Evolutionary conservation across 2,888 invertebrate species (phyloP).

Genomic region (Drosophila parthenogenetica): DNA sequence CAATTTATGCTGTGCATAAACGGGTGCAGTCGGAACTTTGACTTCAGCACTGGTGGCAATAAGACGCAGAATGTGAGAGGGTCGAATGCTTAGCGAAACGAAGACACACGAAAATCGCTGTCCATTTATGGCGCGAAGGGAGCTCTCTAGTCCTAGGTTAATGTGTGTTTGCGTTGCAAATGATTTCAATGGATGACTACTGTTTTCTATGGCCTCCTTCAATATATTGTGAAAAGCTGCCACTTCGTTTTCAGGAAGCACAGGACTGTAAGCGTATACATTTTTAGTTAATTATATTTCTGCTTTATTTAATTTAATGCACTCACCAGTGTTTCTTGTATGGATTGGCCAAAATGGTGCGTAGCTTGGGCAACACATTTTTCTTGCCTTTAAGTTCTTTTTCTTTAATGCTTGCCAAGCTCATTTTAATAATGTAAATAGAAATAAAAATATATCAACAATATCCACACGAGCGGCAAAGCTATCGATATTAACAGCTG

Average conservation of each 20-base stretch:
- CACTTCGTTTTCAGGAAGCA: constrained; percentile 65
- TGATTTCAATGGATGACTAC: constrained; percentile 30
- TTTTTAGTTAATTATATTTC: neutral
- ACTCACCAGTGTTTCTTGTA: constrained; percentile 65
- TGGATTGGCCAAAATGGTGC: constrained; percentile 77
- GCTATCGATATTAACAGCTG: neutral
- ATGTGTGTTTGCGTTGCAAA: constrained; percentile 63
- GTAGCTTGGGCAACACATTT: constrained; percentile 75
- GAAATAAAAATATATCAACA: neutral
- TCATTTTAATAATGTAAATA: constrained; percentile 55
- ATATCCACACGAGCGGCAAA: constrained; percentile 22
- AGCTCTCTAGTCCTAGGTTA: constrained; percentile 74
- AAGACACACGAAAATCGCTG: constrained; percentile 69
- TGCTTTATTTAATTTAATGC: neutral
- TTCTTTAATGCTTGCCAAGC: constrained; percentile 61
- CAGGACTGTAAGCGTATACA: no score
- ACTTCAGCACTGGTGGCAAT: constrained; percentile 69
- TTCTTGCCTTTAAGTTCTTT: constrained; percentile 76
- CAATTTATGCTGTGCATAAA: constrained; percentile 75
- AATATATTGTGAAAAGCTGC: constrained; percentile 51
- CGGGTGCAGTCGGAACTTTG: constrained; percentile 63
- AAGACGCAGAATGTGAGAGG: constrained; percentile 68
- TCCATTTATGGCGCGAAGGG: constrained; percentile 72
- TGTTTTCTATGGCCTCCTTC: constrained; percentile 31
- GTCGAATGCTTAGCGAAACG: constrained; percentile 74